Percentiles rank a stretch among this genome's conserved stretches.
phyloP scores from a whole-genome alignment of 1,140 invertebrate species.

The Pogonognathellus flavescens region DNA sequence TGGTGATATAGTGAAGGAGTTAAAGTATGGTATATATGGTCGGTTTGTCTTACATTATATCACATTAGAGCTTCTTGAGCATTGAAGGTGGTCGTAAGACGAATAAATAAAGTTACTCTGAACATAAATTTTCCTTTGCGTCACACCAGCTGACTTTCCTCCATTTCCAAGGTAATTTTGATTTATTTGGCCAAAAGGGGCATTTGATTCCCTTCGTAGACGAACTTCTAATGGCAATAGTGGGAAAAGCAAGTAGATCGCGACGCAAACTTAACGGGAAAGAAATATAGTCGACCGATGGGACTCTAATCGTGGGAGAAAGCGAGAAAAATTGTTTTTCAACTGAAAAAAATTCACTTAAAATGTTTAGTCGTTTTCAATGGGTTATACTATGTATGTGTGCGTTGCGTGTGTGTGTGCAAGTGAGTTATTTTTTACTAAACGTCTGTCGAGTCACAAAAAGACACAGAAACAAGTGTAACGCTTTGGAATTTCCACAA shows the following conservation, averaged over 20 bases:
- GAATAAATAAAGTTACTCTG: constrained; percentile 59
- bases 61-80: constrained; percentile 42
- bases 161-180: constrained; percentile 53
- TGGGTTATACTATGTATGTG: too few relatives aligned
- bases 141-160: constrained; percentile 57
- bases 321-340: constrained; percentile 46
- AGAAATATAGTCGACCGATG: constrained; percentile 30
- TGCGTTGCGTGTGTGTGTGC: too few relatives aligned
- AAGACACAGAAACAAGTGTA: too few relatives aligned
- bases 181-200: constrained; percentile 46
- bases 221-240: constrained; percentile 37
- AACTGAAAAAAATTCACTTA: constrained; percentile 37
- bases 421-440: too few relatives aligned
- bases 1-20: not conserved
- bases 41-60: constrained; percentile 31
- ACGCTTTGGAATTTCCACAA: too few relatives aligned
- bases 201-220: constrained; percentile 24
- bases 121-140: constrained; percentile 60
- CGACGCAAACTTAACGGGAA: constrained; percentile 38
- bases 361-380: constrained; percentile 3
- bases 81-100: constrained; percentile 48
- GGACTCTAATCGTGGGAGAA: constrained; percentile 35
- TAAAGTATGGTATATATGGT: not conserved
- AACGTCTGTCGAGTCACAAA: too few relatives aligned
- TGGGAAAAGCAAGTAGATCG: constrained; percentile 33